A percentile compares a stretch with the other conserved stretches of the same genome.
Conservation (phyloP, 2,888 invertebrate genomes). For the Bellardia bayeri region DNA sequence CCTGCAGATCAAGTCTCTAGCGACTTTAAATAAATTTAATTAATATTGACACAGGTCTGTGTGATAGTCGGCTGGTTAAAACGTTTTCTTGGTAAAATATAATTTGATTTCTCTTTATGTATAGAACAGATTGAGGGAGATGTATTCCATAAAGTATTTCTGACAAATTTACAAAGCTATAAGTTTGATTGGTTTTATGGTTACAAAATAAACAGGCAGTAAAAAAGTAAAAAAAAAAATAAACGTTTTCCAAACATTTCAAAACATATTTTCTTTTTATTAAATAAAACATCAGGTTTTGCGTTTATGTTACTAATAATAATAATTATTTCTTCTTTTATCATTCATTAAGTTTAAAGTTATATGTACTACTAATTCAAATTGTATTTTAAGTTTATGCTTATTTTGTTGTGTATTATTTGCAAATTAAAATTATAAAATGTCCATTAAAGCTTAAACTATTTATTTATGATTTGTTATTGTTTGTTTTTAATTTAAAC, state of each 20-base stretch:
- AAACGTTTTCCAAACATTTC: constrained; percentile 42
- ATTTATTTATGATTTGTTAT: constrained; percentile 21
- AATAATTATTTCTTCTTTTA: constrained; percentile 45
- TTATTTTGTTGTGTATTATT: constrained; percentile 50
- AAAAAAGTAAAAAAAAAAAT: background rate
- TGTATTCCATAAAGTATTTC: background rate
- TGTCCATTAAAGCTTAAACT: constrained; percentile 58
- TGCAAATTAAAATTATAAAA: constrained; percentile 65
- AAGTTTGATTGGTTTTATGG: no score
- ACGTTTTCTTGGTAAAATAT: no score
- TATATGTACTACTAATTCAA: constrained; percentile 67
- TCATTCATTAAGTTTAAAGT: constrained; percentile 58
- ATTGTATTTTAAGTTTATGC: constrained; percentile 51
- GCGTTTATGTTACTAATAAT: constrained; percentile 62
- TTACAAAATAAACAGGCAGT: no score
- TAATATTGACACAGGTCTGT: no score
- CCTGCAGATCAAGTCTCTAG: no score
- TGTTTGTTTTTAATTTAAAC: constrained; percentile 11
- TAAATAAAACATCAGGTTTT: constrained; percentile 70
- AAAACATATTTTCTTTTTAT: constrained; percentile 52
- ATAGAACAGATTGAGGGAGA: no score
- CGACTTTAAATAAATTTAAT: no score
- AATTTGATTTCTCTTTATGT: no score
- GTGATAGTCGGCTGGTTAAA: no score
- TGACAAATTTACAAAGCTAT: no score